Percentiles rank a stretch among this genome's conserved stretches.
phyloP scores from a whole-genome alignment of 2,888 invertebrate species.

The Thereva unica region DNA sequence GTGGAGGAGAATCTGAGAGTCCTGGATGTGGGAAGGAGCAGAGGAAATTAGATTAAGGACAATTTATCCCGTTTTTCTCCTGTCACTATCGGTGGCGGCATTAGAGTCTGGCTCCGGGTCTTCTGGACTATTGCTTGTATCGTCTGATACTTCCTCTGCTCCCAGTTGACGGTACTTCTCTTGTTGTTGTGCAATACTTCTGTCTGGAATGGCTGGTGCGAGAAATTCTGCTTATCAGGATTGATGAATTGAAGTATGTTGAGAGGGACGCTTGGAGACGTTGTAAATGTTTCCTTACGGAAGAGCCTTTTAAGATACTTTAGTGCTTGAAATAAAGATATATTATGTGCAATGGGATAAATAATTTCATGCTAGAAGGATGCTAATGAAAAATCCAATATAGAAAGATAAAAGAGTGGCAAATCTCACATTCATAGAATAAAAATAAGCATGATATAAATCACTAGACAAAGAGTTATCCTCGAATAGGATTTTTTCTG shows the following conservation, averaged over 20 bases:
- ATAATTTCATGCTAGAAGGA: conserved; percentile 5
- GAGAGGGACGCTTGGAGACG: conserved; percentile 3
- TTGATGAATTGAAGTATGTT: conserved; percentile 32
- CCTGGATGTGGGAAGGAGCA: neutral
- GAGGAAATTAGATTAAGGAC: conserved; percentile 36
- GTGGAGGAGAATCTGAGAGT: neutral
- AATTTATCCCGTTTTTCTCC: conserved; percentile 34
- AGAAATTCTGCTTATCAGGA: conserved; percentile 26
- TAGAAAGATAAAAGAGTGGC: too few species aligned
- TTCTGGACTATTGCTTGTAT: neutral
- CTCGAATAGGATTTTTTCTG: too few species aligned
- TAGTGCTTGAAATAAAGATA: conserved; percentile 6
- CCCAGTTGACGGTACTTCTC: too few species aligned
- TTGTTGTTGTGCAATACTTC: too few species aligned
- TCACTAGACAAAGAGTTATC: too few species aligned
- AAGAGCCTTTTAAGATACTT: neutral
- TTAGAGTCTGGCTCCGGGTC: conserved; percentile 1
- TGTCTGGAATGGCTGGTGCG: conserved; percentile 3
- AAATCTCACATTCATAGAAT: too few species aligned
- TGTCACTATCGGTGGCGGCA: conserved; percentile 22
- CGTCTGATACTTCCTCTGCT: neutral
- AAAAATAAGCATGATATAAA: too few species aligned
- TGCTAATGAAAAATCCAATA: too few species aligned
- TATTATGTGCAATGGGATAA: conserved; percentile 14
- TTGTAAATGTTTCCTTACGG: neutral